Conservation (phyloP, 2,113 vertebrate species). For the Triplophysa siluroides region DNA sequence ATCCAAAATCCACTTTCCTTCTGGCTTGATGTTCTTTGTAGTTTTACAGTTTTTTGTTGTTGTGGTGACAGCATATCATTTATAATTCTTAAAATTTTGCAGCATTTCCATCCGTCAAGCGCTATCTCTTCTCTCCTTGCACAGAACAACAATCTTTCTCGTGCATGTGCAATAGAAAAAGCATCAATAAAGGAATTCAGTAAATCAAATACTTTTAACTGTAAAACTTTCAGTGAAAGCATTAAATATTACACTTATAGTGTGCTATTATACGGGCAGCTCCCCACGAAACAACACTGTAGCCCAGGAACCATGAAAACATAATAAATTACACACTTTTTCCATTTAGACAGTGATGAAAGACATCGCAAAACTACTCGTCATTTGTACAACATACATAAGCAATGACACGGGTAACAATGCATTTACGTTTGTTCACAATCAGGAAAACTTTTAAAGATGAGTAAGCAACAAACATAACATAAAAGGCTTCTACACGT, state of each 20-base stretch:
- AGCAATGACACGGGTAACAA: neutral
- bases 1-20: conserved; percentile 10
- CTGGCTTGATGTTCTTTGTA: conserved; percentile 24
- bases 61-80: conserved; percentile 24
- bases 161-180: neutral
- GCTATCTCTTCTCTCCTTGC: neutral
- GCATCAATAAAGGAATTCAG: conserved; percentile 52
- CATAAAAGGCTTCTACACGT: neutral
- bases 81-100: conserved; percentile 22
- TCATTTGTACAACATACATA: conserved; percentile 51
- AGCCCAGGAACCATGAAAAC: conserved; percentile 67
- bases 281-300: conserved; percentile 22
- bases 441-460: neutral
- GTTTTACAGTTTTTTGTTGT: neutral
- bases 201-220: conserved; percentile 74
- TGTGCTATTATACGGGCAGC: conserved; percentile 63
- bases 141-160: neutral
- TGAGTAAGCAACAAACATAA: neutral
- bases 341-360: conserved; percentile 31
- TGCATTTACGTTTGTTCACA: neutral
- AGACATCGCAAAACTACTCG: conserved; percentile 73
- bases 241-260: conserved; percentile 85
- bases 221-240: conserved; percentile 84
- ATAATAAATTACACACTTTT: conserved; percentile 82
- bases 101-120: conserved; percentile 1